Base-by-base conservation (phyloP, 2,888 invertebrate species). In the Idaea aversata region DNA sequence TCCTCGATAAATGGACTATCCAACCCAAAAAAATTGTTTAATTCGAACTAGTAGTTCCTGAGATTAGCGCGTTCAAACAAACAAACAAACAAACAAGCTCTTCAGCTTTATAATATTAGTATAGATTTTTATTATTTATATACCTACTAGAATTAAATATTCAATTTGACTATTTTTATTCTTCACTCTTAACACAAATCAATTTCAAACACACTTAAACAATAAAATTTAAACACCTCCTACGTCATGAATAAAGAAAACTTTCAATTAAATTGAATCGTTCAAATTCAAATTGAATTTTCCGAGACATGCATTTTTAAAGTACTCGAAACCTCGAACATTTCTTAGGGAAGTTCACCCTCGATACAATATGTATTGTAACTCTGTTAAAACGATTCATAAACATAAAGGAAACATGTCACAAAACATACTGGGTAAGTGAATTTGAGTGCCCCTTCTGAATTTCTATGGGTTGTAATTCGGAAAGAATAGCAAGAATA, bases 381-480 rank as follows among this genome's bases (percentile, higher is more conserved):
- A 84, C 85, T 85, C 83, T 81, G 77, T 47, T 82, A 82, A 84
- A 87, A 85, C 83, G 82, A 80, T 79, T 82, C 81, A 86, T 88
- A 88, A 88, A 86, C 80, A 83, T 80, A 75, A 81, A 79, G 78
- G 81, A 80, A 77, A 77, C 79, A 81, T 77, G 73, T 71, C 70
- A 71, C 64, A 74, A 75, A 78, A 81, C 80, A 80, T 78, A 47
- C 47, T 47, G 47, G 76, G 84, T 80, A 87, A 90, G 88, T 88
- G 88, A 89, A 89, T 88, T 88, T 85, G 81, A 80, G 79, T 81
- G 78, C 78, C 81, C 84, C 83, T 76, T 77, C 75, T 75, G 80
- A 77, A 80, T 75, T 75, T 72, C 71, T 72, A 76, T 80, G 78
- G 78, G 82, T 82, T 76, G 72, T 76, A 76, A 80, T 80, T 76